Base-by-base conservation (phyloP, 2,113 vertebrate species). In the Leiothrix lutea region DNA sequence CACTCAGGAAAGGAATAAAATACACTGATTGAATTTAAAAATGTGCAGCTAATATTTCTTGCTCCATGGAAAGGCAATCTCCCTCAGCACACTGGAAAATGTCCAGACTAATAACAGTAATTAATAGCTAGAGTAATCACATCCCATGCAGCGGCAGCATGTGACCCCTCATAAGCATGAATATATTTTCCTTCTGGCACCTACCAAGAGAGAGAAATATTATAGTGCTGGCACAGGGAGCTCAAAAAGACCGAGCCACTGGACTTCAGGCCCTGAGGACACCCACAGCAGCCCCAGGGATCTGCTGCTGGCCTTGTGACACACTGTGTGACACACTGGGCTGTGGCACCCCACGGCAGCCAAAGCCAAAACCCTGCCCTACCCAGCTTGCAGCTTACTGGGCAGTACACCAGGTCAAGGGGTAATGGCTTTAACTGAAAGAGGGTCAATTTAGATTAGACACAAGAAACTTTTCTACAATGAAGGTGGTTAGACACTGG, bases 91-190 rank as follows among this genome's bases (percentile, higher is more conserved):
- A 2, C 57, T 90, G 91, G 84, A 94, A 94, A 95, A 82, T 2
- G 1, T 91, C 78, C 84, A 96, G 65, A 91, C n/a, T 91, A 90
- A 79, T 85, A 95, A 81, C 53, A 80, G 66, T 70, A 92, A 95
- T 92, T 95, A 95, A 91, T 69, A 94, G 73, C 70, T 75, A 23
- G 65, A 94, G 29, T 87, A 95, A 94, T 92, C 58, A 42, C 61
- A 77, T 57, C n/a, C 38, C 73, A 33, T 89, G 73, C 62, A 89
- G 83, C 0, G 1, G 62, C 57, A 91, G 54, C 54, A 75, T 50
- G 40, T 72, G 80, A 91, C 86, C 35, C 44, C 28, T 75, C 5
- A 0, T 33, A 73, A 90, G 50, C 16, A 1, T 22, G 25, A 85
- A 65, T 57, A 4, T 56, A 79, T 87, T 94, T 81, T 75, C 73